A percentile compares a stretch with the other conserved stretches of the same genome.
These are phyloP conservation scores for Zapornia atra DNA, from an alignment of 2,113 vertebrate species.

Conservation along the genomic window DNA sequence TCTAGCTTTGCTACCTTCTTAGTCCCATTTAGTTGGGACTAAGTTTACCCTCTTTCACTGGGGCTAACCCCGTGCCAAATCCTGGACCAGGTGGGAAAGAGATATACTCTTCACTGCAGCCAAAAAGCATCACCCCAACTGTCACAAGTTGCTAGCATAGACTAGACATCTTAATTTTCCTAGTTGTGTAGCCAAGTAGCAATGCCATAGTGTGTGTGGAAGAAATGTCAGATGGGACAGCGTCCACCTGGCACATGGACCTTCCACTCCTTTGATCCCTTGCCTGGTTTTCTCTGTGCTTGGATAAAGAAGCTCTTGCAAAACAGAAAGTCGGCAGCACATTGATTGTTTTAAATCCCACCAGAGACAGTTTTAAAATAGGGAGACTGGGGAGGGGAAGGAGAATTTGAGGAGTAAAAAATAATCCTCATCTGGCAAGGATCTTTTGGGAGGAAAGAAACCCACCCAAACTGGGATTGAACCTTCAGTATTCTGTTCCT, in stretches of 20 bases:
- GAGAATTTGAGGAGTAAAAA: slow-evolving; percentile 13
- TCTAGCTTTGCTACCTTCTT: slow-evolving; percentile 40
- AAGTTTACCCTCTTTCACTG: slow-evolving; percentile 20
- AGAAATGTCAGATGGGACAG: slow-evolving; percentile 71
- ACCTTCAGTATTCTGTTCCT: neutral
- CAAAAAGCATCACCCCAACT: slow-evolving; percentile 46
- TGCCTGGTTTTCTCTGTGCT: slow-evolving; percentile 51
- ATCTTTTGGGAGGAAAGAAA: neutral
- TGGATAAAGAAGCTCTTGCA: slow-evolving; percentile 45
- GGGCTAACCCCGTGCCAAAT: slow-evolving; percentile 24
- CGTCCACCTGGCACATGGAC: slow-evolving; percentile 56
- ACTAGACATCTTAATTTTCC: slow-evolving; percentile 71
- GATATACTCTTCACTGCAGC: slow-evolving; percentile 33
- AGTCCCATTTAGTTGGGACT: neutral
- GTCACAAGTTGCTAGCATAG: neutral
- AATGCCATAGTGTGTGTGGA: slow-evolving; percentile 42
- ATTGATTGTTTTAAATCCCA: neutral
- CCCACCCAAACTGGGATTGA: neutral
- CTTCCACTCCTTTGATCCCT: slow-evolving; percentile 47
- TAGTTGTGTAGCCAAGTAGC: slow-evolving; percentile 53
- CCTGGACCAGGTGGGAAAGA: slow-evolving; percentile 57
- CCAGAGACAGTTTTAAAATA: slow-evolving; percentile 26
- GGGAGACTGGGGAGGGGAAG: neutral
- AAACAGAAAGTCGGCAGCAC: neutral
- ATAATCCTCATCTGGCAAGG: neutral